Conservation (phyloP, 2,797 vertebrate genomes). For the Cyprinella venusta region DNA sequence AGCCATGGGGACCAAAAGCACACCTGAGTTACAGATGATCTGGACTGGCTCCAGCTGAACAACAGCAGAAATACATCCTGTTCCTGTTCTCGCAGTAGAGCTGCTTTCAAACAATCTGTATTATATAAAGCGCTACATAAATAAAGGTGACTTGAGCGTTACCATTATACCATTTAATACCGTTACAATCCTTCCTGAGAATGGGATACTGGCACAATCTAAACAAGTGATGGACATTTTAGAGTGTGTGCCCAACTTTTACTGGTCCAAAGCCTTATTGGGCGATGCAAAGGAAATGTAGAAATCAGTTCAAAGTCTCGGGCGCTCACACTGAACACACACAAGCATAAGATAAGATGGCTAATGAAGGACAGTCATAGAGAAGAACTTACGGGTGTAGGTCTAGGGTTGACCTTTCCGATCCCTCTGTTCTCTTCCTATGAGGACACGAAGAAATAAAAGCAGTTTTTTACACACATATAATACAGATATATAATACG, state of each 20-base stretch:
- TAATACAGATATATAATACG: not conserved
- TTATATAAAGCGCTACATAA: too few species aligned
- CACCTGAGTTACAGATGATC: conserved; percentile 14
- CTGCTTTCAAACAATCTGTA: not conserved
- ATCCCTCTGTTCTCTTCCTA: conserved; percentile 72
- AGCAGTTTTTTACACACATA: not conserved
- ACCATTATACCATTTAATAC: too few species aligned
- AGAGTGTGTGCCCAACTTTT: not conserved
- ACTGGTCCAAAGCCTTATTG: conserved; percentile 21
- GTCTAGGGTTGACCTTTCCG: conserved; percentile 79
- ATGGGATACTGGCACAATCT: not conserved
- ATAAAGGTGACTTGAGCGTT: too few species aligned
- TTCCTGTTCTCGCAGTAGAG: not conserved
- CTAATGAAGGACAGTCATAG: not conserved
- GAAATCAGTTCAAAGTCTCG: not conserved
- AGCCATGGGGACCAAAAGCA: not conserved
- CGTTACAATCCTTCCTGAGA: not conserved
- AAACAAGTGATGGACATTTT: not conserved
- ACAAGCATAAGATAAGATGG: not conserved
- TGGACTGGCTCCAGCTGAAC: not conserved
- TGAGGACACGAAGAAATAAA: conserved; percentile 49
- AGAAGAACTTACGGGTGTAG: conserved; percentile 80
- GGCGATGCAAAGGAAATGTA: not conserved
- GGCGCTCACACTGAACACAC: not conserved
- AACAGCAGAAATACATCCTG: too few species aligned